These are phyloP conservation scores for Elmis aenea DNA, from an alignment of 2,888 invertebrate species.

Conservation along the genomic window DNA sequence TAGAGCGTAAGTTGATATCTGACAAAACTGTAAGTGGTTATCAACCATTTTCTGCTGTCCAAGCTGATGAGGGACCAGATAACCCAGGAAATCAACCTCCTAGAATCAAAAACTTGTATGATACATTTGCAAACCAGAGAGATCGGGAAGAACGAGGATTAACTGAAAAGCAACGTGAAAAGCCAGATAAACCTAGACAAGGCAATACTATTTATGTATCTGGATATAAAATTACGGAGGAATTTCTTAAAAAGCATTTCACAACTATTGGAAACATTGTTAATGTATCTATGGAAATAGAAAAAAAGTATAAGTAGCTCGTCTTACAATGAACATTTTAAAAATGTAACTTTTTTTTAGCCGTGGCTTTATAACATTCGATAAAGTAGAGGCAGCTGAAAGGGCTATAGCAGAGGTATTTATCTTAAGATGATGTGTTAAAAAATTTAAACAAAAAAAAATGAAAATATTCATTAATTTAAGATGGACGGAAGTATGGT, in stretches of 20 bases:
- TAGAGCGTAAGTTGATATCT: slow-evolving; percentile 72
- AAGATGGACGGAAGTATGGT: slow-evolving; percentile 71
- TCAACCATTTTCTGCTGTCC: slow-evolving; percentile 86
- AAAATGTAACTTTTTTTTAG: slow-evolving; percentile 49
- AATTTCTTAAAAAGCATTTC: slow-evolving; percentile 71
- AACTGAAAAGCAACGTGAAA: slow-evolving; percentile 50
- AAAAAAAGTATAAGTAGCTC: slow-evolving; percentile 70
- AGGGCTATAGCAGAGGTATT: slow-evolving; percentile 70
- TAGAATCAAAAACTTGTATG: slow-evolving; percentile 66
- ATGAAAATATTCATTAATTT: slow-evolving; percentile 15
- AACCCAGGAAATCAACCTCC: slow-evolving; percentile 62
- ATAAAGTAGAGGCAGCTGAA: slow-evolving; percentile 80
- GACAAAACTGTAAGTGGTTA: slow-evolving; percentile 78
- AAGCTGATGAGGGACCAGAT: slow-evolving; percentile 64
- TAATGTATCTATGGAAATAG: slow-evolving; percentile 78
- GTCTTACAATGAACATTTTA: slow-evolving; percentile 6
- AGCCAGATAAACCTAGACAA: slow-evolving; percentile 61
- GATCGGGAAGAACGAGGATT: slow-evolving; percentile 59
- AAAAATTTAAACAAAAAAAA: slow-evolving; percentile 1
- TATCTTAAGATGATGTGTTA: slow-evolving; percentile 10
- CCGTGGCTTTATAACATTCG: slow-evolving; percentile 87
- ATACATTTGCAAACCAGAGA: slow-evolving; percentile 67
- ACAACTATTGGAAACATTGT: slow-evolving; percentile 69
- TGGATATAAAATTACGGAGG: slow-evolving; percentile 75
- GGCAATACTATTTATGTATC: slow-evolving; percentile 81